Conservation (phyloP, 2,797 vertebrate genomes). For the Melanogrammus aeglefinus region DNA sequence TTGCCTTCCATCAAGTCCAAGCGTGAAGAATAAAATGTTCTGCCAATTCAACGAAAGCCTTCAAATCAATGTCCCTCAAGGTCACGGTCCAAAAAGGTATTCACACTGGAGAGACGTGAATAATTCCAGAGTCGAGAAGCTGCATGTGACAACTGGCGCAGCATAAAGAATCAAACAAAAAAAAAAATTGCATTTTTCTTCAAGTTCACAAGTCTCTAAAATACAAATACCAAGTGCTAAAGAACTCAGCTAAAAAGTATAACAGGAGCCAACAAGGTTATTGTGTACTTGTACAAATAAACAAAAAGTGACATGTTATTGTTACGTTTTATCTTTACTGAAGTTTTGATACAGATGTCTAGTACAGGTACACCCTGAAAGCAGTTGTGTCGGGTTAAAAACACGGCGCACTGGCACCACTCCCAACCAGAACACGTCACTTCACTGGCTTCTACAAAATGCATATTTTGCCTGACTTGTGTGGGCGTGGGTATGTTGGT, state of each 20-base stretch:
- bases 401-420: slow-evolving; percentile 41
- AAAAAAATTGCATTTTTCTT: slow-evolving; percentile 40
- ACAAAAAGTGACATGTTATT: slow-evolving; percentile 46
- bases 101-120: slow-evolving; percentile 23
- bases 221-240: slow-evolving; percentile 74
- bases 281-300: slow-evolving; percentile 64
- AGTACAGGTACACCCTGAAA: slow-evolving; percentile 32
- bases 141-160: slow-evolving; percentile 48
- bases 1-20: slow-evolving; percentile 32
- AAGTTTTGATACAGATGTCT: slow-evolving; percentile 45
- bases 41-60: slow-evolving; percentile 13
- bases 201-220: slow-evolving; percentile 54
- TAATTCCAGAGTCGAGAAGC: slow-evolving; percentile 26
- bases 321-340: slow-evolving; percentile 44
- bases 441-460: slow-evolving; percentile 49
- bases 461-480: slow-evolving; percentile 46
- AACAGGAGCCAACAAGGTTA: slow-evolving; percentile 52
- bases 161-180: slow-evolving; percentile 23
- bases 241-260: slow-evolving; percentile 63
- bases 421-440: slow-evolving; percentile 24
- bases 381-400: slow-evolving; percentile 31
- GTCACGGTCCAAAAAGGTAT: slow-evolving; percentile 27
- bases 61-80: slow-evolving; percentile 34
- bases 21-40: slow-evolving; percentile 11
- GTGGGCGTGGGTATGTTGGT: slow-evolving; percentile 34